Percentiles rank a stretch among this genome's conserved stretches.
phyloP scores from a whole-genome alignment of 2,113 vertebrate genomes.

The Mirounga angustirostris region DNA sequence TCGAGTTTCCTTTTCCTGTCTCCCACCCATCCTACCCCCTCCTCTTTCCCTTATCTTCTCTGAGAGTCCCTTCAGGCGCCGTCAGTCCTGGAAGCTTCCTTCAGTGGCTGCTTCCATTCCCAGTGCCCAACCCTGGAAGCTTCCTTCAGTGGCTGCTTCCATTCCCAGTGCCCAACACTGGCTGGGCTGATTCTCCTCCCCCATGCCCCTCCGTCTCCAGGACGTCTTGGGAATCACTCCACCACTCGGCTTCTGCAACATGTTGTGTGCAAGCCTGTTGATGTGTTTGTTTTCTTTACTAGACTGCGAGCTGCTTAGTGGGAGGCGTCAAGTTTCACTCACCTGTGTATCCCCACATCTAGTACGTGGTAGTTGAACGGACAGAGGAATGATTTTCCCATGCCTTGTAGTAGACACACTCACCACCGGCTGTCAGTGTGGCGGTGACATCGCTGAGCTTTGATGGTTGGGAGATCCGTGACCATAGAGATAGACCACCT shows the following conservation, averaged over 20 bases:
- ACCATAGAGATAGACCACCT: neutral
- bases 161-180: neutral
- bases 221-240: neutral
- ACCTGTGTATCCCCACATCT: too few species aligned
- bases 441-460: too few species aligned
- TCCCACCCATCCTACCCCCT: accelerated
- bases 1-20: neutral
- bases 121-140: neutral
- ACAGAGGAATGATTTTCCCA: neutral
- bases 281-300: neutral
- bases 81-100: neutral
- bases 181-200: neutral
- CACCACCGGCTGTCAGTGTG: accelerated
- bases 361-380: neutral
- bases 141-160: neutral
- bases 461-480: neutral
- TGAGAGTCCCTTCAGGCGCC: neutral
- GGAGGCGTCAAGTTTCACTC: neutral
- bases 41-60: neutral
- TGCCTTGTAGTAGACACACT: neutral
- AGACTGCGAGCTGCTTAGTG: neutral
- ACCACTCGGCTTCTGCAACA: neutral
- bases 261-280: neutral
- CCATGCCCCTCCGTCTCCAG: neutral
- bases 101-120: neutral